Evolutionary conservation across 2,113 vertebrate genomes (phyloP).

Genomic region (Phylloscopus trochiloides): DNA sequence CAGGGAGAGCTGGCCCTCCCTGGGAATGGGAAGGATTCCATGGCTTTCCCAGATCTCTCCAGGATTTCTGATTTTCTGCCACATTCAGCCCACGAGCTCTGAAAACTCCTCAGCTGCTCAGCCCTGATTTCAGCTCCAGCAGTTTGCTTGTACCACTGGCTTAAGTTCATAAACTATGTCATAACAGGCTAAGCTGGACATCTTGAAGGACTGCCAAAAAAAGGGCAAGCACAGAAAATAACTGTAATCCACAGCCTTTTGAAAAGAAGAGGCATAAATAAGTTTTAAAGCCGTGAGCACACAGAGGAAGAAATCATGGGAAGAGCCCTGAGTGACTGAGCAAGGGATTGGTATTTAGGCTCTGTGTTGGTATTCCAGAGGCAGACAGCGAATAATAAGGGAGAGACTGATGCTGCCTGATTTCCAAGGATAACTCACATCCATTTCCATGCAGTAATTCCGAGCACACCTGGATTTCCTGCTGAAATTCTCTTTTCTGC

Average conservation of each 20-base stretch:
- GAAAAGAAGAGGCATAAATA: conserved; percentile 25
- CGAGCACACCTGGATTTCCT: background rate
- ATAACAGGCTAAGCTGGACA: background rate
- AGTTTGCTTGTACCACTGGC: background rate
- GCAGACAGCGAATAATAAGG: background rate
- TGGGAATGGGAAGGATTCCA: background rate
- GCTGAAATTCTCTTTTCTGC: background rate
- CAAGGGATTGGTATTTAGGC: background rate
- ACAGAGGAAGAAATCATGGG: background rate
- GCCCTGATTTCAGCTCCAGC: background rate
- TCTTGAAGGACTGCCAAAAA: background rate
- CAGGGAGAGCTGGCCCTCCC: background rate
- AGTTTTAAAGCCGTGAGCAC: background rate
- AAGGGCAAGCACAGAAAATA: background rate
- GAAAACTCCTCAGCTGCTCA: background rate
- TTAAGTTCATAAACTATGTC: conserved; percentile 26
- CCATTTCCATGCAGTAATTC: background rate
- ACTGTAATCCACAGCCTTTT: background rate
- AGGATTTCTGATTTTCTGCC: background rate
- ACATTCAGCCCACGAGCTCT: accelerated
- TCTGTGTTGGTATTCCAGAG: background rate
- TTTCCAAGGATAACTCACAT: background rate
- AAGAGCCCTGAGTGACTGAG: background rate
- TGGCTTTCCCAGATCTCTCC: background rate
- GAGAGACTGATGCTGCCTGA: background rate